These are phyloP conservation scores for Dunckerocampus dactyliophorus DNA, from an alignment of 2,113 vertebrate species.

Conservation along the genomic window DNA sequence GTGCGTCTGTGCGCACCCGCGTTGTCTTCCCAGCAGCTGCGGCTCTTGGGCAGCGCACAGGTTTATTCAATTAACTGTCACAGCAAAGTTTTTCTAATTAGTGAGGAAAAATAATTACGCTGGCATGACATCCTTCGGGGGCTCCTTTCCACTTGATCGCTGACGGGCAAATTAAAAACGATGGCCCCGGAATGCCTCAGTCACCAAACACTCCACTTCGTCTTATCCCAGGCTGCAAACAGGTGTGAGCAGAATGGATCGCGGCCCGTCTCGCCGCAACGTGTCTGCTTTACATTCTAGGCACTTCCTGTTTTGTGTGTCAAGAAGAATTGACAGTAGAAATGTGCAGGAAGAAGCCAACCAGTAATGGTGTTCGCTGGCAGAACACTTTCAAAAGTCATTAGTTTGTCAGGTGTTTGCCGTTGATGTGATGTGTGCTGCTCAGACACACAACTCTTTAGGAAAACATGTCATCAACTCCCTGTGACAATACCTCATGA, in stretches of 20 bases:
- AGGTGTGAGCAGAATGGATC: neutral
- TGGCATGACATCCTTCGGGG: neutral
- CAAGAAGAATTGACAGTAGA: too few species aligned
- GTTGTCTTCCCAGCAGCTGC: neutral
- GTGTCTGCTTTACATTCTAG: neutral
- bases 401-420: too few species aligned
- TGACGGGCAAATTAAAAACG: slow-evolving; percentile 3
- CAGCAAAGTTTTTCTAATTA: slow-evolving; percentile 5
- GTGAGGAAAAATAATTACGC: slow-evolving; percentile 8
- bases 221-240: neutral
- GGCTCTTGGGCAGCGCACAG: neutral
- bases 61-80: slow-evolving; percentile 10
- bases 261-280: too few species aligned
- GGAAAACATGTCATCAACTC: too few species aligned
- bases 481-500: too few species aligned
- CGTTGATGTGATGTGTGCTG: too few species aligned
- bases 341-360: too few species aligned
- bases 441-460: too few species aligned
- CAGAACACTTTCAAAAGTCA: too few species aligned
- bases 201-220: neutral
- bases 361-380: too few species aligned
- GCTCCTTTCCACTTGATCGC: neutral
- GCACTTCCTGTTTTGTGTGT: neutral
- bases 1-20: neutral
- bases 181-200: neutral